phyloP scores from a whole-genome alignment of 2,888 invertebrate species.

The Ormia ochracea region DNA sequence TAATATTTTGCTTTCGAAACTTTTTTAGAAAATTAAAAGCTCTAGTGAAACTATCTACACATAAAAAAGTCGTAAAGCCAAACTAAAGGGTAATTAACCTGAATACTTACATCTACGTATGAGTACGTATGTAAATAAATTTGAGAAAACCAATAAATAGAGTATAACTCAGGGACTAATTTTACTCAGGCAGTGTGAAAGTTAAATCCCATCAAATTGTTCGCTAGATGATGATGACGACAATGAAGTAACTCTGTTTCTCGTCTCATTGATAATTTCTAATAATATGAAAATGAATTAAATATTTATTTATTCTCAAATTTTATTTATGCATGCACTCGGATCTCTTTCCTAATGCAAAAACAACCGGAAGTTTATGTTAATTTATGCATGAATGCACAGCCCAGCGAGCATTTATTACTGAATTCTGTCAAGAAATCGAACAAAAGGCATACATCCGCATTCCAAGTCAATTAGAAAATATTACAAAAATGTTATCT shows the following conservation, averaged over 20 bases:
- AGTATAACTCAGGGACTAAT: neutral
- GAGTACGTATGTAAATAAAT: neutral
- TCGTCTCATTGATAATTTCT: neutral
- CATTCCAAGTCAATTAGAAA: no score
- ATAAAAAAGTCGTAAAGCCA: slow-evolving; percentile 22
- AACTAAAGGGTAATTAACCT: slow-evolving; percentile 36
- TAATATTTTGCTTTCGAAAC: neutral
- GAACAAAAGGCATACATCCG: no score
- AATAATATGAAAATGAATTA: neutral
- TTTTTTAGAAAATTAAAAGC: neutral
- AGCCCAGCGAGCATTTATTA: no score
- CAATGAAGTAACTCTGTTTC: neutral
- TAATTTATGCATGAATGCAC: no score
- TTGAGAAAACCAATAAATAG: neutral
- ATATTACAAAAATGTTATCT: no score
- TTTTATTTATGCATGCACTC: neutral
- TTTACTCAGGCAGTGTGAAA: neutral
- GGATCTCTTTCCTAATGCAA: slow-evolving; percentile 15
- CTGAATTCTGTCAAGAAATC: no score
- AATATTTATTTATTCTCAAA: neutral
- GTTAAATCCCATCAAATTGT: neutral
- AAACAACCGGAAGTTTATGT: slow-evolving; percentile 47
- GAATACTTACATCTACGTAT: slow-evolving; percentile 32
- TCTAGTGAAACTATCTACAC: neutral
- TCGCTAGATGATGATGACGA: neutral